Evolutionary conservation across 2,888 invertebrate genomes (phyloP), one percentile per base, ranked within the genome.

Genomic region (Dendrolimus pini): DNA sequence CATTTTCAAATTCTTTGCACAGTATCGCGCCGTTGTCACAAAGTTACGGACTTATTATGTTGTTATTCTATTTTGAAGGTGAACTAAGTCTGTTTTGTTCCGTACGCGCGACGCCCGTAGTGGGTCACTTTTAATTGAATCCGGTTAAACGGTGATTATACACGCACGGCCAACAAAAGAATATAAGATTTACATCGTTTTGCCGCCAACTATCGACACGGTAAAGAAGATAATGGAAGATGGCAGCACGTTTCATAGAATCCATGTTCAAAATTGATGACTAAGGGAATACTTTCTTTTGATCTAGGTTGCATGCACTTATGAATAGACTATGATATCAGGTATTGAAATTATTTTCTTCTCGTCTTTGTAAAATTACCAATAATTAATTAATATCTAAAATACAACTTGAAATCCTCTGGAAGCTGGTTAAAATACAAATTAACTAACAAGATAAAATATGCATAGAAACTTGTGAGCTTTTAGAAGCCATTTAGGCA

Each of bases 71-170:
- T 30, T 67, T 65, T 60, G 63, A 63, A 60, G 62, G 64, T 65
- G 64, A 67, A 64, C 60, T 61, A 64, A 69, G 65, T 64, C 67
- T 64, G 70, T 72, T 82, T 79, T 82, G 78, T 78, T 78, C 75
- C 64, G 64, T 62, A 64, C 64, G 67, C 65, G 66, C 62, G 65
- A 64, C 67, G 67, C 60, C 70, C 74, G 60, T 77, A 87, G 81
- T 88, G 77, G 89, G 89, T 87, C 87, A 88, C 69, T 81, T 82
- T 84, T 89, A 89, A 88, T 89, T 87, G 87, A 86, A 87, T 80
- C 75, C 79, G 62, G 78, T 83, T 83, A 83, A 85, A 84, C 78
- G 67, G 77, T 77, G 80, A 84, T 85, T 88, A 82, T 82, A 80
- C 83, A 87, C 87, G 87, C 88, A 88, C 85, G 85, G 75, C 67